A percentile compares a stretch with the other conserved stretches of the same genome.
Conservation (phyloP, 1,140 invertebrate species). For the Drosophila pachea region DNA sequence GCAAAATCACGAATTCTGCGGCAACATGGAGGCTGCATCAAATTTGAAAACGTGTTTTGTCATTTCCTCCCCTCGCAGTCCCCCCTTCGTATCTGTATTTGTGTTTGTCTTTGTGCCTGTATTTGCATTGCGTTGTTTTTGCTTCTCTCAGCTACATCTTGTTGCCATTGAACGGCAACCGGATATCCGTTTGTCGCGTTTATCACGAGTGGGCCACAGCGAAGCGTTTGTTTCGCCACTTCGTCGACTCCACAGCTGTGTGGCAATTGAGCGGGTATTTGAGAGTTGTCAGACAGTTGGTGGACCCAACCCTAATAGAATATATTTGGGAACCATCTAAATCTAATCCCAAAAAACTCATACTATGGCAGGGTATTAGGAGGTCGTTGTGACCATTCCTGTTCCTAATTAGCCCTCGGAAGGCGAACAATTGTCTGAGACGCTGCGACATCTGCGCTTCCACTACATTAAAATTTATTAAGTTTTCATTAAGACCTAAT, state of each 20-base stretch:
- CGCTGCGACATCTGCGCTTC: conserved; percentile 9
- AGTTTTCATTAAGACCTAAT: conserved; percentile 44
- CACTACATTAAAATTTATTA: conserved; percentile 46
- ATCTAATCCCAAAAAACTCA: no score
- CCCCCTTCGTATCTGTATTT: no score
- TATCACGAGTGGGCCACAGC: conserved; percentile 42
- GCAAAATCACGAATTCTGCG: no score
- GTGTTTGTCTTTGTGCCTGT: conserved; percentile 8
- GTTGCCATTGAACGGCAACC: conserved; percentile 58
- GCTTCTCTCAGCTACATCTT: conserved; percentile 30
- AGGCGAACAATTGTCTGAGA: conserved; percentile 3
- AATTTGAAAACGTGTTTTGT: conserved; percentile 73
- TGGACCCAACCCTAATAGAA: no score
- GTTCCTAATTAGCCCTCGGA: conserved; percentile 53
- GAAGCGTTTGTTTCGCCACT: conserved; percentile 35
- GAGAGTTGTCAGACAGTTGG: neutral
- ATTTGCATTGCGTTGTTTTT: conserved; percentile 41
- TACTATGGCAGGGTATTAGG: no score
- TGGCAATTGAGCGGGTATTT: neutral
- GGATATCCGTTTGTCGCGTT: conserved; percentile 71
- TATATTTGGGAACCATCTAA: no score
- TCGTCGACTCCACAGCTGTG: conserved; percentile 27
- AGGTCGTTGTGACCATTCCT: no score
- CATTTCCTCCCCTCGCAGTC: conserved; percentile 56
- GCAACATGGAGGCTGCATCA: conserved; percentile 42